Evolutionary conservation across 2,888 invertebrate genomes (phyloP).

Genomic region (Cynaeus angustus): DNA sequence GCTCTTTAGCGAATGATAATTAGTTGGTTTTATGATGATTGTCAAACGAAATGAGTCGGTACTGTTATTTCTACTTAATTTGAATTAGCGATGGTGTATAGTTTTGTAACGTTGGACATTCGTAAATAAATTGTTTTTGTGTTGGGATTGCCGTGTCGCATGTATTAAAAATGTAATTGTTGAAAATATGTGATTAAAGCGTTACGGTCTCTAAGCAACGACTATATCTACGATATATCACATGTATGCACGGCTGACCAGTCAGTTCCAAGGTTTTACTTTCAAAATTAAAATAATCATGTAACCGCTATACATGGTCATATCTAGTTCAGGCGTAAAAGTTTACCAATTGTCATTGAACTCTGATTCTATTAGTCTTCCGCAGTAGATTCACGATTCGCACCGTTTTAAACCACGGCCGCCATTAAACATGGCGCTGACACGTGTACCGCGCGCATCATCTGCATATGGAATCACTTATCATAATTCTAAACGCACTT

Average conservation of each 20-base stretch:
- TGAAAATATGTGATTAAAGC: conserved; percentile 48
- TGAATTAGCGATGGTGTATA: conserved; percentile 23
- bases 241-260: conserved; percentile 51
- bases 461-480: conserved; percentile 46
- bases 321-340: conserved; percentile 50
- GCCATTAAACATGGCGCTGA: conserved; percentile 46
- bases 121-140: conserved; percentile 31
- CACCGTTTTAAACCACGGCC: conserved; percentile 30
- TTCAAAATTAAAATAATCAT: conserved; percentile 51
- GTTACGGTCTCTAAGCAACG: conserved; percentile 49
- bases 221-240: conserved; percentile 48
- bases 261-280: conserved; percentile 51
- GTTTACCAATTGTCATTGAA: conserved; percentile 48
- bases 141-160: conserved; percentile 42
- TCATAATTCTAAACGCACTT: conserved; percentile 28
- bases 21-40: conserved; percentile 33
- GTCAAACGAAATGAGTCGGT: conserved; percentile 17
- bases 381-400: conserved; percentile 40
- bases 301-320: conserved; percentile 50
- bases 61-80: conserved; percentile 22
- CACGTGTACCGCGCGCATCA: conserved; percentile 46
- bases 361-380: conserved; percentile 42
- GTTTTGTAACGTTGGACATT: neutral
- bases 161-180: conserved; percentile 43
- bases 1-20: conserved; percentile 39